These are phyloP conservation scores for Cistogaster globosa DNA, from an alignment of 2,888 invertebrate species.

Conservation along the genomic window DNA sequence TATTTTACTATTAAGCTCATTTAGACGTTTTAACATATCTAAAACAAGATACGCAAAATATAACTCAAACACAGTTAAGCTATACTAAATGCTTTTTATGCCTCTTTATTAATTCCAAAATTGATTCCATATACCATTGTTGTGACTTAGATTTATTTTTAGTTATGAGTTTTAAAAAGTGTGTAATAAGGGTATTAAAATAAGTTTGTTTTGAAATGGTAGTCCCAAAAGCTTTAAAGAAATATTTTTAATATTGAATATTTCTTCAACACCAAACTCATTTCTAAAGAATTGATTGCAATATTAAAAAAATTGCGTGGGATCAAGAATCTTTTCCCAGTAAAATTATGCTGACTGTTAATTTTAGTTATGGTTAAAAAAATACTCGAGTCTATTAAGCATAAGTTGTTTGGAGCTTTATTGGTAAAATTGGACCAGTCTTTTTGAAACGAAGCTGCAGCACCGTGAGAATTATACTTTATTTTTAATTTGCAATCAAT, in stretches of 20 bases:
- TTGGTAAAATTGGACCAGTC: background rate
- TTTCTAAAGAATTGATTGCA: slow-evolving; percentile 4
- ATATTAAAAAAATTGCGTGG: background rate
- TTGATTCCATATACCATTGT: background rate
- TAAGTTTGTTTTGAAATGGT: background rate
- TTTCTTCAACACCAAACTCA: background rate
- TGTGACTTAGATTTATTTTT: slow-evolving; percentile 7
- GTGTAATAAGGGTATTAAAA: slow-evolving; percentile 1
- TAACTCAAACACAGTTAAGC: background rate
- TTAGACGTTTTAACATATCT: background rate
- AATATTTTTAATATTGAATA: background rate
- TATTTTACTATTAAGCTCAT: background rate
- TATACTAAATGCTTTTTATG: background rate
- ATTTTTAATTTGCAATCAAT: background rate
- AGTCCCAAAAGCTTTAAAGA: background rate
- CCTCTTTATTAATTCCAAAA: background rate
- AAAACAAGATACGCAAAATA: background rate
- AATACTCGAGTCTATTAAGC: background rate
- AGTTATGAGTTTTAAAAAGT: background rate
- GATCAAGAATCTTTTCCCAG: no score
- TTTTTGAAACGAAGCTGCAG: background rate
- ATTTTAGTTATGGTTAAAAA: background rate
- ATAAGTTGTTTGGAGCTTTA: background rate
- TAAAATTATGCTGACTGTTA: background rate
- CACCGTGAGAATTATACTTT: no score